Percentiles rank a stretch among this genome's conserved stretches.
phyloP scores from a whole-genome alignment of 37 sponge, comb jelly and placozoan genomes.

The Petrosia ficiformis region DNA sequence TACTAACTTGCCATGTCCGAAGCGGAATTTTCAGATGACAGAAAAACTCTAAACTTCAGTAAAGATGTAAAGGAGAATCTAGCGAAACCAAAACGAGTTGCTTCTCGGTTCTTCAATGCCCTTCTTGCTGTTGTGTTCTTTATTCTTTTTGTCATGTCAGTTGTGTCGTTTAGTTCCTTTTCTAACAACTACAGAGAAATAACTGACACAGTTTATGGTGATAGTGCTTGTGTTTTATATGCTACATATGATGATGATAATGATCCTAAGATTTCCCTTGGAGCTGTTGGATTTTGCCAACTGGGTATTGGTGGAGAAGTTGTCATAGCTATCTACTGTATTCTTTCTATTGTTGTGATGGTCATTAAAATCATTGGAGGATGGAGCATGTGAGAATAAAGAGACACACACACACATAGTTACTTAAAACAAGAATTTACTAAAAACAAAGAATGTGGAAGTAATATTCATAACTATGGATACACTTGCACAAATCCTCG shows the following conservation, averaged over 20 bases:
- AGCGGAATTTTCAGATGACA: no score
- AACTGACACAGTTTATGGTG: not conserved
- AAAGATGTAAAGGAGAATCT: no score
- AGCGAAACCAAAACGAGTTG: not conserved
- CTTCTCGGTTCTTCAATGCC: not conserved
- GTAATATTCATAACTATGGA: no score
- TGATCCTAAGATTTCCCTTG: not conserved
- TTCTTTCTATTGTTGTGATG: not conserved
- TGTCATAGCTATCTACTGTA: not conserved
- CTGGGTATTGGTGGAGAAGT: not conserved
- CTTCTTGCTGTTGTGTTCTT: not conserved
- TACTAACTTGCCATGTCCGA: no score
- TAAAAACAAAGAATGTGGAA: no score
- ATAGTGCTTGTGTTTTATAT: not conserved
- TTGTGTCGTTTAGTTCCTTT: not conserved
- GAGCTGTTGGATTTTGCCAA: not conserved
- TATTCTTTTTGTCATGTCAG: not conserved
- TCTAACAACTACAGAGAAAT: not conserved
- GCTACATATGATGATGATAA: not conserved
- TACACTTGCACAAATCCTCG: no score
- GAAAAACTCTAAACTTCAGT: no score
- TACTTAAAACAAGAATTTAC: no score
- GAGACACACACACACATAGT: no score
- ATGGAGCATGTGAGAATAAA: not conserved
- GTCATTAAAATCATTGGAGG: slow-evolving; percentile 1